Base-by-base conservation (phyloP, 1,140 invertebrate species). In the Drosophila funebris region DNA sequence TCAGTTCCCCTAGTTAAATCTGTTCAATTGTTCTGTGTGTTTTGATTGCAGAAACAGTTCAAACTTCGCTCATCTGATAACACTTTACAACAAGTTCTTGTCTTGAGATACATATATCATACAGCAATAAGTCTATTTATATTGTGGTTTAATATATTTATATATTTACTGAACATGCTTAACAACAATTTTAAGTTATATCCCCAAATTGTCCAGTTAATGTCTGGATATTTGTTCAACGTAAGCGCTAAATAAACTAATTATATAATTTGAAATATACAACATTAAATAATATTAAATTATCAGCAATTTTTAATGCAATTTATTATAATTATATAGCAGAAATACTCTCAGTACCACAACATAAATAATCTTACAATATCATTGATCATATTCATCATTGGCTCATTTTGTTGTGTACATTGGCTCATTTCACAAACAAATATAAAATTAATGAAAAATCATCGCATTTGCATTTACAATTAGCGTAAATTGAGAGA, bases 391-490 rank as follows among this genome's bases (percentile, higher is more conserved):
- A 43, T 31, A 14, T 36, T 36, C 63, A n/a, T n/a, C 39, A 69
- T 69, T 62, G 58, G 43, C 22, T 64, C 36, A 66, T 52, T 71
- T 76, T 57, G 53, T 66, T 66, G 66, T 79, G 77, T 79, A 79
- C 71, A 79, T 79, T 79, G 77, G 77, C 77, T 54, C 60, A 70
- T 48, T 37, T 39, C 20, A 14, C n/a, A n/a, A n/a, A n/a, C n/a
- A n/a, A n/a, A n/a, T n/a, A n/a, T n/a, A n/a, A n/a, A n/a, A n/a
- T n/a, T n/a, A n/a, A n/a, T n/a, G n/a, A n/a, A n/a, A 57, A 54
- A 18, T 37, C 67, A 64, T 70, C 33, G 22, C 48, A 36, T 20
- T 68, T 53, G 44, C 70, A 78, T 78, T 76, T 70, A 63, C 3
- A 27, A 3, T 66, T 76, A 84, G 71, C 63, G 72, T 75, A 72